Percentiles rank a stretch among this genome's conserved stretches.
These are phyloP conservation scores for Colistium nudipinnis DNA, from an alignment of 2,113 vertebrate genomes.

Conservation along the genomic window DNA sequence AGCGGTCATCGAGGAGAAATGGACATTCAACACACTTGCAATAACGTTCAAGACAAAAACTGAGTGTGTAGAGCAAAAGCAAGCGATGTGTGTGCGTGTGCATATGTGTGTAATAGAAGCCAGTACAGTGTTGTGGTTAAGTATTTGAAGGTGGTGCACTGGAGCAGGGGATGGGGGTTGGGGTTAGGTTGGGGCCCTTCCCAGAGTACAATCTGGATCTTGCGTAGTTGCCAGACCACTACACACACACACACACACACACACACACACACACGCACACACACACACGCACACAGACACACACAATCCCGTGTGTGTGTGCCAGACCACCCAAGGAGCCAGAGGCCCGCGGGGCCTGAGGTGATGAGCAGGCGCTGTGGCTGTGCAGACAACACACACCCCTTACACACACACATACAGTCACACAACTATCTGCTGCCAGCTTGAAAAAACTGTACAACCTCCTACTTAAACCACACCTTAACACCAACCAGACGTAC, in stretches of 20 bases:
- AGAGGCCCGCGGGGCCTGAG: slow-evolving; percentile 83
- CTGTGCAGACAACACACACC: slow-evolving; percentile 78
- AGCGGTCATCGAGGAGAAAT: slow-evolving; percentile 33
- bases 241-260: slow-evolving; percentile 41
- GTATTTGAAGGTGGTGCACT: slow-evolving; percentile 81
- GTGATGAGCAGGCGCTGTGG: slow-evolving; percentile 84
- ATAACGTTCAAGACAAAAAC: slow-evolving; percentile 53
- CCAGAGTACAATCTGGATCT: slow-evolving; percentile 84
- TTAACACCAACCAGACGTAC: slow-evolving; percentile 60
- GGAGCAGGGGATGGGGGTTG: slow-evolving; percentile 74
- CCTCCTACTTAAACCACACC: slow-evolving; percentile 63
- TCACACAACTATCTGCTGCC: slow-evolving; percentile 49
- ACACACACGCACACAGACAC: slow-evolving; percentile 19
- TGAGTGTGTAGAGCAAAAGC: slow-evolving; percentile 45
- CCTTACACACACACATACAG: slow-evolving; percentile 39
- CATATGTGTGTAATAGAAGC: slow-evolving; percentile 61
- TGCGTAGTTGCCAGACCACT: slow-evolving; percentile 85
- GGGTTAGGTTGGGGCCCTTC: slow-evolving; percentile 82
- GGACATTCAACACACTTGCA: slow-evolving; percentile 57
- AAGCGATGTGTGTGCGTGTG: not conserved
- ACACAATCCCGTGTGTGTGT: slow-evolving; percentile 56
- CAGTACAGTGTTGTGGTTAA: slow-evolving; percentile 75
- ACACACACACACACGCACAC: slow-evolving; percentile 30
- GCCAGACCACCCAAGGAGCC: slow-evolving; percentile 77
- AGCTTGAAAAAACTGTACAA: slow-evolving; percentile 43